phyloP scores from a whole-genome alignment of 1,140 invertebrate genomes.

The Plectus sambesii region DNA sequence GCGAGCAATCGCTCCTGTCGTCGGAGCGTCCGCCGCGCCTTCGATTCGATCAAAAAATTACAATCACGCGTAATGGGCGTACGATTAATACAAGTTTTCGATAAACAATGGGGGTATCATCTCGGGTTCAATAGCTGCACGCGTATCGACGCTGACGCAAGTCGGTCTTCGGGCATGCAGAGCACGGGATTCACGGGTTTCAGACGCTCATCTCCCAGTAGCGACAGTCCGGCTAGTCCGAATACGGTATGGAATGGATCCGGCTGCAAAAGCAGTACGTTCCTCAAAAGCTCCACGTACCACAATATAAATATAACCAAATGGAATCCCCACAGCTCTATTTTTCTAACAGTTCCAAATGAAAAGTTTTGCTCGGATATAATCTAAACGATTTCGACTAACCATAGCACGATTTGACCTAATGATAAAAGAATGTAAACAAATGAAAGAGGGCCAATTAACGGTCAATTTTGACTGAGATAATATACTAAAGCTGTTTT shows the following conservation, averaged over 20 bases:
- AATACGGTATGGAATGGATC: conserved; percentile 98
- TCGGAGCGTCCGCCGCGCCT: too few relatives aligned
- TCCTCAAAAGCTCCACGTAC: background rate
- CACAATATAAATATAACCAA: background rate
- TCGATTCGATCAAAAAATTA: too few relatives aligned
- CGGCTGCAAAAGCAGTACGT: conserved; percentile 51
- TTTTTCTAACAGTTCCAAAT: background rate
- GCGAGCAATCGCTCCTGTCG: too few relatives aligned
- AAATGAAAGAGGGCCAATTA: background rate
- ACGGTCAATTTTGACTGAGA: background rate
- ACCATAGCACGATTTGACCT: too few relatives aligned
- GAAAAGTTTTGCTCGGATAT: background rate
- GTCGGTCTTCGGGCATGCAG: conserved; percentile 64
- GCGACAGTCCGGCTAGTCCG: conserved; percentile 78
- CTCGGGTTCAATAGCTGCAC: background rate
- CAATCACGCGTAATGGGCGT: too few relatives aligned
- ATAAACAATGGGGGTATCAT: too few relatives aligned
- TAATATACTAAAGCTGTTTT: too few relatives aligned
- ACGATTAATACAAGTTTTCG: too few relatives aligned
- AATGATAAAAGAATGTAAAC: too few relatives aligned
- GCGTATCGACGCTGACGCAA: background rate
- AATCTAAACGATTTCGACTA: background rate
- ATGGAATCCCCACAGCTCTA: conserved; percentile 1
- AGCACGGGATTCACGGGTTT: conserved; percentile 82
- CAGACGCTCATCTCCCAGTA: conserved; percentile 60